Percentiles rank a stretch among this genome's conserved stretches.
Conservation (phyloP, 2,888 invertebrate species). For the Drosophila neotestacea region DNA sequence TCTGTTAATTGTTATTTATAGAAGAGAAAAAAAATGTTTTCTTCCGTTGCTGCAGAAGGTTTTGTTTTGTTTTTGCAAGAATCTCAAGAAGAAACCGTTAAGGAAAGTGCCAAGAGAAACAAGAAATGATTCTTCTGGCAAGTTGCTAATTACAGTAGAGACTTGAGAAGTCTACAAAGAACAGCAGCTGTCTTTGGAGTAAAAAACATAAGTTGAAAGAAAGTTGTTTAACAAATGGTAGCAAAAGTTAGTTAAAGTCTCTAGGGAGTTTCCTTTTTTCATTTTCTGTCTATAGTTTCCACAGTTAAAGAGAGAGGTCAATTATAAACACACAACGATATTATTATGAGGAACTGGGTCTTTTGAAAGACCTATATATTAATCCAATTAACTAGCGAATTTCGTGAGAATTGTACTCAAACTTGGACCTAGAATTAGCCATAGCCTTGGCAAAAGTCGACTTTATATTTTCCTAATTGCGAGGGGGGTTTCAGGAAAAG, state of each 20-base stretch:
- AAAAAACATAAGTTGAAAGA: not conserved
- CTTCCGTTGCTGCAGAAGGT: not conserved
- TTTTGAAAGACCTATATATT: not conserved
- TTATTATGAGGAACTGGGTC: not conserved
- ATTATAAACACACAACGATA: not conserved
- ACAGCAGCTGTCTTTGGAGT: not conserved
- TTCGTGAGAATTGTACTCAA: constrained; percentile 17
- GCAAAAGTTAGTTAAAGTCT: not conserved
- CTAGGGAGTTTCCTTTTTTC: not conserved
- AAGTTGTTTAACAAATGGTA: not conserved
- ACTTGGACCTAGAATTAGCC: constrained; percentile 5
- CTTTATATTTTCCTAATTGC: constrained; percentile 9
- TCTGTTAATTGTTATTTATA: not conserved
- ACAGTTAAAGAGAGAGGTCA: not conserved
- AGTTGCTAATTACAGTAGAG: not conserved
- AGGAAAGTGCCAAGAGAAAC: not conserved
- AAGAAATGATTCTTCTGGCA: not conserved
- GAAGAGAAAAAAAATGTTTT: not conserved
- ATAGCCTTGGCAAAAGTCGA: not conserved
- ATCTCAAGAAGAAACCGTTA: not conserved
- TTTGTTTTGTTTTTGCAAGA: not conserved
- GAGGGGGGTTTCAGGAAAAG: not conserved
- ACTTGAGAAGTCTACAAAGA: no score
- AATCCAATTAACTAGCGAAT: constrained; percentile 19
- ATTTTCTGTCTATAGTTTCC: no score